Evolutionary conservation across 2,113 vertebrate genomes (phyloP).

Genomic region (Varanus salvator): DNA sequence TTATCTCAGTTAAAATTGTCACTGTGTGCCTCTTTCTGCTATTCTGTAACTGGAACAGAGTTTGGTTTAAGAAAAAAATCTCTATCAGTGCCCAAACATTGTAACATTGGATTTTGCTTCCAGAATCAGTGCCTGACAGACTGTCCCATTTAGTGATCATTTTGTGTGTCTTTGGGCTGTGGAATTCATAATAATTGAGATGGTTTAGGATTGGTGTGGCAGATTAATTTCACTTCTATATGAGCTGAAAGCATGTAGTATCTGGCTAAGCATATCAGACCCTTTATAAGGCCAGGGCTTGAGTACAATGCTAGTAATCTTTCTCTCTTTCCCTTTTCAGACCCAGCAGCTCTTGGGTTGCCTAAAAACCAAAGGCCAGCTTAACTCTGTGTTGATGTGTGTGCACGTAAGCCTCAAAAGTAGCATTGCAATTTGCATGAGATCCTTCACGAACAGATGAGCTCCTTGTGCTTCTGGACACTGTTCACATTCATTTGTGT

Average conservation of each 20-base stretch:
- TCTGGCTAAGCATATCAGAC: background rate
- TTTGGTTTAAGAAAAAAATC: background rate
- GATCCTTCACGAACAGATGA: constrained; percentile 59
- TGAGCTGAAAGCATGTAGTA: background rate
- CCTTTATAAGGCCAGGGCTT: accelerated
- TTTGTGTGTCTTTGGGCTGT: background rate
- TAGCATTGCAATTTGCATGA: constrained; percentile 52
- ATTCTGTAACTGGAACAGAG: background rate
- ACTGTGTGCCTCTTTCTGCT: background rate
- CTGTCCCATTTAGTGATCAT: too few relatives aligned
- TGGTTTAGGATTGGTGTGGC: background rate
- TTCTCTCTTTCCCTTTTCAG: constrained; percentile 62
- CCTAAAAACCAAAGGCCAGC: constrained; percentile 49
- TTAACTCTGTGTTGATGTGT: constrained; percentile 15
- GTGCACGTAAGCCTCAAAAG: background rate
- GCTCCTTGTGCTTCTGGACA: constrained; percentile 31
- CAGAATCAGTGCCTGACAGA: background rate
- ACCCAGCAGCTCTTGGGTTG: constrained; percentile 66
- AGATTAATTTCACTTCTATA: background rate
- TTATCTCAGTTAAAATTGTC: background rate
- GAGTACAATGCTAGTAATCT: background rate
- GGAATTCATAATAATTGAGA: background rate
- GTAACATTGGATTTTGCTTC: background rate
- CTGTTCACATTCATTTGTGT: background rate
- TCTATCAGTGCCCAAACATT: background rate